Evolutionary conservation across 1,140 invertebrate species (phyloP).

Genomic region (Ptiloglossa arizonensis): DNA sequence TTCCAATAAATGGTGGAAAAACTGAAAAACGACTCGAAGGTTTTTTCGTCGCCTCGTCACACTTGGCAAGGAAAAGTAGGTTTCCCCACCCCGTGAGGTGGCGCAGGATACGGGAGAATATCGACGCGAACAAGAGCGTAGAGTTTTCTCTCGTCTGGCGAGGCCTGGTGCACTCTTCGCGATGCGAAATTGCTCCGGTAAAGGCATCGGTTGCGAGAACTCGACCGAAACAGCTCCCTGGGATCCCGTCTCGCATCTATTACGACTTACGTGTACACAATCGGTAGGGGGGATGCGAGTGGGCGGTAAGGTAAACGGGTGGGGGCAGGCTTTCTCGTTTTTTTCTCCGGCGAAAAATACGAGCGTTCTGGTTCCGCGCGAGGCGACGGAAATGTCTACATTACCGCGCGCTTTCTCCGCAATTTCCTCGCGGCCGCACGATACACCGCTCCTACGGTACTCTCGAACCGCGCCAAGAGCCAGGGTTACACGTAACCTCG

Average conservation of each 20-base stretch:
- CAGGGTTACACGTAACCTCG: neutral
- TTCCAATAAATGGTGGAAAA: no score
- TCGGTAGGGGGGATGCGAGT: no score
- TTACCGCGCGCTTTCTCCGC: constrained; percentile 37
- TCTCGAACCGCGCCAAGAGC: neutral
- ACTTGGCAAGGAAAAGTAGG: constrained; percentile 1
- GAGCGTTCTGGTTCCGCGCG: constrained; percentile 25
- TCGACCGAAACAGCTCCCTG: constrained; percentile 18
- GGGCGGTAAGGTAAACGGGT: no score
- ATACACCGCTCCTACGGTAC: neutral
- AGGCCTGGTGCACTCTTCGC: constrained; percentile 7
- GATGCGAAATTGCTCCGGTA: constrained; percentile 10
- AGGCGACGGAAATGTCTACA: constrained; percentile 37
- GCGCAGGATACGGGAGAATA: neutral
- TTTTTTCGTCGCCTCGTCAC: no score
- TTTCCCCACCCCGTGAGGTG: no score
- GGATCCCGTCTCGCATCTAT: constrained; percentile 35
- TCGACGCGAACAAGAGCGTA: neutral
- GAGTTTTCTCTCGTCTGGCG: neutral
- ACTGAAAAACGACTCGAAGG: no score
- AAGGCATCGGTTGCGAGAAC: neutral
- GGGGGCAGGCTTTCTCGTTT: constrained; percentile 26
- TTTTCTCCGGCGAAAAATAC: constrained; percentile 21
- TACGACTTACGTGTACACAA: constrained; percentile 7
- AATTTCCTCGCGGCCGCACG: constrained; percentile 30